These are phyloP conservation scores for Henricia sp. DNA, from an alignment of 53 echinoderm and acorn worm genomes.

Conservation along the genomic window DNA sequence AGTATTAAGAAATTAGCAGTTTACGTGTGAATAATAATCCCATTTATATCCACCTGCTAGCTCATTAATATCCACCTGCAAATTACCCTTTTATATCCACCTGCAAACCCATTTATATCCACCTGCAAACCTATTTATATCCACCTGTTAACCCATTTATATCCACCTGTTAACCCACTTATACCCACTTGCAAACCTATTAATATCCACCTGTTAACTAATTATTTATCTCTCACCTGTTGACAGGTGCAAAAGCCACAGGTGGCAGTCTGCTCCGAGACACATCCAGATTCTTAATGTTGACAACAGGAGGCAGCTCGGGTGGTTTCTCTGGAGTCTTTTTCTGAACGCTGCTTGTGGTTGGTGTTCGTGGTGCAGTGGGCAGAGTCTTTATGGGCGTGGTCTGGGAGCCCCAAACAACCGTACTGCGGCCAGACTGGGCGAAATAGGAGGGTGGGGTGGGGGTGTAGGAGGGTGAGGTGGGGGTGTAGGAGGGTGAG, in stretches of 20 bases:
- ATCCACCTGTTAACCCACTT: too few species aligned
- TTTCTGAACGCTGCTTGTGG: constrained; percentile 2
- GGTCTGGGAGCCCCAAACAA: constrained; percentile 80
- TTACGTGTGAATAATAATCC: too few species aligned
- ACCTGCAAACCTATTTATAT: too few species aligned
- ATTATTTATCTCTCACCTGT: constrained; percentile 68
- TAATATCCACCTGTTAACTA: too few species aligned
- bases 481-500: constrained; percentile 1
- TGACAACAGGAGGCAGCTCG: constrained; percentile 84
- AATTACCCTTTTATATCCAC: too few species aligned
- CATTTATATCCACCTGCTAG: too few species aligned
- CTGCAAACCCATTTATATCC: too few species aligned
- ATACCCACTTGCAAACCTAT: too few species aligned
- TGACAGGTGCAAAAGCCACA: constrained; percentile 87
- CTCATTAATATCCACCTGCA: too few species aligned
- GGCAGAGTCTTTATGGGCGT: constrained; percentile 43
- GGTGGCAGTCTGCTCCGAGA: constrained; percentile 86
- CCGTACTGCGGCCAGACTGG: constrained; percentile 79
- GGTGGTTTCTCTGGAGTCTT: constrained; percentile 10
- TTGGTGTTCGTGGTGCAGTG: constrained; percentile 23
- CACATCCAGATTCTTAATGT: constrained; percentile 88
- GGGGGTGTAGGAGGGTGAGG: constrained; percentile 13
- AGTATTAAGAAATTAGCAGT: too few species aligned
- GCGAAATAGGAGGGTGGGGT: constrained; percentile 75
- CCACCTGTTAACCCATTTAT: too few species aligned